Evolutionary conservation across 2,113 vertebrate species (phyloP).

Genomic region (Benitochromis conjunctus): DNA sequence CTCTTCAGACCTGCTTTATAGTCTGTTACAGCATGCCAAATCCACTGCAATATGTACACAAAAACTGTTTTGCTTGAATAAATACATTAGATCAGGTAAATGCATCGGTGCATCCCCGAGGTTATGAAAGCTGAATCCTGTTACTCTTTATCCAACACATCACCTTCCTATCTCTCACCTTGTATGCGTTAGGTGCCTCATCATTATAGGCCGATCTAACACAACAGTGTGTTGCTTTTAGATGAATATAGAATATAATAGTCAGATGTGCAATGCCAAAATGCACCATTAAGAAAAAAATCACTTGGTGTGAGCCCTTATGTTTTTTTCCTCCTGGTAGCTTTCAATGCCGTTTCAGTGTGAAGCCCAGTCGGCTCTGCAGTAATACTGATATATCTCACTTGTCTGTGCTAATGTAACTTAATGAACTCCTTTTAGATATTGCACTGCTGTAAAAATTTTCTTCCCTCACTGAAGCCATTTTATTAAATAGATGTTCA

Average conservation of each 20-base stretch:
- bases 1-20: not conserved
- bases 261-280: not conserved
- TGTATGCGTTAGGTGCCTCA: not conserved
- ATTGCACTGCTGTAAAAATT: not conserved
- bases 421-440: conserved; percentile 35
- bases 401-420: conserved; percentile 1
- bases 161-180: conserved; percentile 5
- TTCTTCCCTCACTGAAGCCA: not conserved
- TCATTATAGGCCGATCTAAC: not conserved
- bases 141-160: not conserved
- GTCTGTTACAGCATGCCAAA: not conserved
- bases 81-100: not conserved
- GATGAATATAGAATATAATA: not conserved
- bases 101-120: not conserved
- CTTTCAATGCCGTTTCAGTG: not conserved
- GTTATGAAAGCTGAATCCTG: conserved; percentile 5
- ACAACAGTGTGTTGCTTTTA: not conserved
- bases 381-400: not conserved
- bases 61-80: not conserved
- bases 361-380: not conserved
- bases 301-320: not conserved
- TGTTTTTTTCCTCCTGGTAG: not conserved
- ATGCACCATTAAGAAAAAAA: not conserved
- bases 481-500: conserved; percentile 41
- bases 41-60: not conserved